These are phyloP conservation scores for Pseudorasbora parva DNA, from an alignment of 2,113 vertebrate species.

Conservation along the genomic window DNA sequence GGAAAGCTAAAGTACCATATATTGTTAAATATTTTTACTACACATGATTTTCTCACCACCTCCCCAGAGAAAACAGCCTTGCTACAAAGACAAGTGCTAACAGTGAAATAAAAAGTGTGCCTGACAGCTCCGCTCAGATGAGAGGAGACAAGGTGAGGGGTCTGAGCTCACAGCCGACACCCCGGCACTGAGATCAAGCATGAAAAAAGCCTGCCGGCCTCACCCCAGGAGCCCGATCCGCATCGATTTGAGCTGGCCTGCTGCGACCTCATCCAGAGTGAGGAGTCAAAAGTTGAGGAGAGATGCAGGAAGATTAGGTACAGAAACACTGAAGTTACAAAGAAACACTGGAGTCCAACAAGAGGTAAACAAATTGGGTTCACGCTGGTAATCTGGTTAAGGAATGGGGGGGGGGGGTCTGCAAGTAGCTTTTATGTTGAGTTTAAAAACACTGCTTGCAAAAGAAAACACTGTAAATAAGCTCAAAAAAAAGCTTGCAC, in stretches of 20 bases:
- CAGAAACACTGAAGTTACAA: neutral
- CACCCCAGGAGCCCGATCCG: conserved; percentile 1
- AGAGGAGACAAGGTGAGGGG: neutral
- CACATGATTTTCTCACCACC: neutral
- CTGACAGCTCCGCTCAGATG: conserved; percentile 4
- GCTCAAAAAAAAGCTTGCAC: neutral
- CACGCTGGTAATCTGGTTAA: neutral
- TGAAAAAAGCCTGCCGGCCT: conserved; percentile 3
- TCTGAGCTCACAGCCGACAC: conserved; percentile 22
- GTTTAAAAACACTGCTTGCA: neutral
- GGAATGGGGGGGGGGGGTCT: neutral
- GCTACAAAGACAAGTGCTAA: neutral
- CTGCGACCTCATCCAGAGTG: conserved; percentile 12
- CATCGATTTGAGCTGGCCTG: conserved; percentile 10
- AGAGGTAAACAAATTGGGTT: neutral
- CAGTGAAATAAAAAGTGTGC: neutral
- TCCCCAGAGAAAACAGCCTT: neutral
- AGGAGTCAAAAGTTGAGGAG: conserved; percentile 6
- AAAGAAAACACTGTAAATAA: neutral
- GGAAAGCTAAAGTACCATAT: too few relatives aligned
- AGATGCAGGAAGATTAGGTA: neutral
- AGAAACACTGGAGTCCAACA: neutral
- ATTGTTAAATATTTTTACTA: neutral
- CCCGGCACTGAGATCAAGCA: neutral
- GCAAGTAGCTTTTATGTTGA: neutral